These are phyloP conservation scores for Coleophora flavipennella DNA, from an alignment of 2,888 invertebrate genomes.

Conservation along the genomic window DNA sequence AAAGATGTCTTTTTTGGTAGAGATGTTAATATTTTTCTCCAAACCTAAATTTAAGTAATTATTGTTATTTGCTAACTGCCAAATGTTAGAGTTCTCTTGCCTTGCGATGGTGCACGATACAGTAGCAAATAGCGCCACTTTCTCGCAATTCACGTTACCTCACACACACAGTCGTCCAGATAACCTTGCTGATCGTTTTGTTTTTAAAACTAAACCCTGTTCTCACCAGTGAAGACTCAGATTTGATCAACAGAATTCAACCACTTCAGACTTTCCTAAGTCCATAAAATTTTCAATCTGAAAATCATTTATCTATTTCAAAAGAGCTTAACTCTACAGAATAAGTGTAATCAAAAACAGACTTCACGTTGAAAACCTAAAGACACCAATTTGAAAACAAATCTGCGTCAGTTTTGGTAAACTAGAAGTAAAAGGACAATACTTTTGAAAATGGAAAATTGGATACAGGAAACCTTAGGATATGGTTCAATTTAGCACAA, in stretches of 20 bases:
- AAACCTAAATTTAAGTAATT: too few species aligned
- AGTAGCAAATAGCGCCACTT: slow-evolving; percentile 70
- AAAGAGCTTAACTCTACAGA: slow-evolving; percentile 21
- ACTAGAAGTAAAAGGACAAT: slow-evolving; percentile 30
- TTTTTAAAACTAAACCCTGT: too few species aligned
- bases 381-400: too few species aligned
- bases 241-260: too few species aligned
- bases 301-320: slow-evolving; percentile 33
- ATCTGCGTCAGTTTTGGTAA: too few species aligned
- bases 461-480: slow-evolving; percentile 20
- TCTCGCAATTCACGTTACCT: slow-evolving; percentile 62
- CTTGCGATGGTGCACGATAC: slow-evolving; percentile 65
- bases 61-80: too few species aligned
- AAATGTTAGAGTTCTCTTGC: slow-evolving; percentile 33
- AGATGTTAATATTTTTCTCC: too few species aligned
- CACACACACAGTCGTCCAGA: slow-evolving; percentile 46
- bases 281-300: slow-evolving; percentile 40
- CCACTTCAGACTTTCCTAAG: too few species aligned
- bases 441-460: slow-evolving; percentile 26
- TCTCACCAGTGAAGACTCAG: too few species aligned
- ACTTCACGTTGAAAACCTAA: slow-evolving; percentile 14
- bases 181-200: slow-evolving; percentile 11
- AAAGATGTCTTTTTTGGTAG: neutral
- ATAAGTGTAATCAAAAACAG: slow-evolving; percentile 15
- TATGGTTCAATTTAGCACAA: slow-evolving; percentile 39